Percentiles rank a stretch among this genome's conserved stretches.
phyloP scores from a whole-genome alignment of 2,888 invertebrate species.

The Drosophila longiperda region DNA sequence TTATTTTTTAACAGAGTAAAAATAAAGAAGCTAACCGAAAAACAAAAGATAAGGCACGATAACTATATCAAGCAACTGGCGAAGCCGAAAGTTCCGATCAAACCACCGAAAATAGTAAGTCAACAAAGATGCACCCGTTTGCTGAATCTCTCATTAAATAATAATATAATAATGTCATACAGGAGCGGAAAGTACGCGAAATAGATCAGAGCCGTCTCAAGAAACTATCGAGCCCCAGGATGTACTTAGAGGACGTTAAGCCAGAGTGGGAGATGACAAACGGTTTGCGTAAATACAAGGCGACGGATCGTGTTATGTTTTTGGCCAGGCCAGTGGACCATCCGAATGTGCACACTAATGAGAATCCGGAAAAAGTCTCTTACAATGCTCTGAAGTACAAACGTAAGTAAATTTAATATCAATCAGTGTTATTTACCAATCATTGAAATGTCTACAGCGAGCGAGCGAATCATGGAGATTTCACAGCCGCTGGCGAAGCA shows the following conservation, averaged over 20 bases:
- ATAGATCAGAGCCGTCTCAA: slow-evolving; percentile 58
- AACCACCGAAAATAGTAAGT: slow-evolving; percentile 63
- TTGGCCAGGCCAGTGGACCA: slow-evolving; percentile 47
- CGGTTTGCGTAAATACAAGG: slow-evolving; percentile 42
- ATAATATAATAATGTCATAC: not conserved
- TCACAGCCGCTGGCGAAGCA: slow-evolving; percentile 70
- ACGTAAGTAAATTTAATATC: slow-evolving; percentile 45
- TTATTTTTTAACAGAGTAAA: slow-evolving; percentile 48
- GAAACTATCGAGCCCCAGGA: slow-evolving; percentile 65
- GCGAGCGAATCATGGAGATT: slow-evolving; percentile 72
- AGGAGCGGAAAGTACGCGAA: slow-evolving; percentile 48
- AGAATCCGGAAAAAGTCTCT: slow-evolving; percentile 60
- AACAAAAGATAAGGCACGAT: slow-evolving; percentile 55
- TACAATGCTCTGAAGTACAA: slow-evolving; percentile 68
- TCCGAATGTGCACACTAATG: slow-evolving; percentile 48
- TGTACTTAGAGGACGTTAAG: slow-evolving; percentile 38
- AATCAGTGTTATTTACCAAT: not conserved
- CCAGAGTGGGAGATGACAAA: slow-evolving; percentile 69
- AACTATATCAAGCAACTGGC: slow-evolving; percentile 72
- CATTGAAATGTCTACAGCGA: slow-evolving; percentile 49
- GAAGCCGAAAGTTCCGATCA: slow-evolving; percentile 69
- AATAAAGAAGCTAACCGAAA: slow-evolving; percentile 62
- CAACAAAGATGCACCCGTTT: not conserved
- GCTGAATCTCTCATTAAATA: not conserved
- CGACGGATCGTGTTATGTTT: slow-evolving; percentile 51